These are phyloP conservation scores for Lamprologus speciosus DNA, from an alignment of 2,113 vertebrate genomes.

Conservation along the genomic window DNA sequence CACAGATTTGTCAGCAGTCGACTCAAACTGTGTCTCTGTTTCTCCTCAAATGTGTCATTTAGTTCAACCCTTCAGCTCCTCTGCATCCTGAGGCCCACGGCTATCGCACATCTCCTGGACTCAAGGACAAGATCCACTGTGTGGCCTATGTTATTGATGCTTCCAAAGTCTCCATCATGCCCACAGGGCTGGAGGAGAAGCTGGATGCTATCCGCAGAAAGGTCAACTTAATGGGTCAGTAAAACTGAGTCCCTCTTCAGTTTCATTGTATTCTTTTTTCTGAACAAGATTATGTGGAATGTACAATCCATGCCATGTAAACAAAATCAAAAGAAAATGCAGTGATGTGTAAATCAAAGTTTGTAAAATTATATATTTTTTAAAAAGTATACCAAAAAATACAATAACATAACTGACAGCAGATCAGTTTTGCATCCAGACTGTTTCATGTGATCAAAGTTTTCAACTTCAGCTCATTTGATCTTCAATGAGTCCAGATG, in stretches of 20 bases:
- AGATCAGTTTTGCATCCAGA: not conserved
- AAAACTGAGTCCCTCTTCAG: not conserved
- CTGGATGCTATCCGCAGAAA: constrained; percentile 55
- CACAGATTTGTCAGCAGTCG: not conserved
- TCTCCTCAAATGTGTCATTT: rapidly evolving
- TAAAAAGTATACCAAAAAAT: not conserved
- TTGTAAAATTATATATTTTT: not conserved
- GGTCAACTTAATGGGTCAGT: constrained; percentile 25
- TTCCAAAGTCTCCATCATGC: constrained; percentile 56
- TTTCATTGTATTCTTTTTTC: not conserved
- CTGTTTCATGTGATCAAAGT: not conserved
- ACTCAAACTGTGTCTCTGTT: not conserved
- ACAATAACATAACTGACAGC: not conserved
- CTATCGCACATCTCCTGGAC: not conserved
- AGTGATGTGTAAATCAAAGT: not conserved
- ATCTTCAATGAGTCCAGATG: not conserved
- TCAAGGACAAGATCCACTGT: constrained; percentile 50
- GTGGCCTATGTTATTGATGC: constrained; percentile 52
- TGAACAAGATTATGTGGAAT: not conserved
- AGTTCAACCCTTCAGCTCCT: constrained; percentile 36
- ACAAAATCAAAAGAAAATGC: not conserved
- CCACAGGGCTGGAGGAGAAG: constrained; percentile 53
- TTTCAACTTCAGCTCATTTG: not conserved
- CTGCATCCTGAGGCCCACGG: not conserved
- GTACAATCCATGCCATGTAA: not conserved